A percentile compares a stretch with the other conserved stretches of the same genome.
Conservation (phyloP, 2,888 invertebrate genomes). For the Meteorus colon region DNA sequence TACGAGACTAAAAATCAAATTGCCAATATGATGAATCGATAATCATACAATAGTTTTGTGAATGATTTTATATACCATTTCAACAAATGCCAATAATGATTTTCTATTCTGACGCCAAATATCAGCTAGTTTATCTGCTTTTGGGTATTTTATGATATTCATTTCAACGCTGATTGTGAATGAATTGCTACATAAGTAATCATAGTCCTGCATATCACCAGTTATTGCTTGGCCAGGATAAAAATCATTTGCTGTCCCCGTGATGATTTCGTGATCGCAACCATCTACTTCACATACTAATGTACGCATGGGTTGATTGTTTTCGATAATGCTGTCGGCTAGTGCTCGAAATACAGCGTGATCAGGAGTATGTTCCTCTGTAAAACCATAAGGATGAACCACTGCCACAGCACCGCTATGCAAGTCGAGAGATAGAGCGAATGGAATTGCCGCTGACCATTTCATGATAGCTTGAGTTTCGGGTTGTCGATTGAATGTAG, state of each 20-base stretch:
- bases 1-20: conserved; percentile 80
- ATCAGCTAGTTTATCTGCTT: conserved; percentile 79
- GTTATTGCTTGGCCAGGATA: conserved; percentile 71
- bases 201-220: conserved; percentile 99
- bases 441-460: conserved; percentile 89
- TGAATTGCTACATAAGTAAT: conserved; percentile 92
- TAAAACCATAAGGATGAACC: conserved; percentile 55
- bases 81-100: conserved; percentile 87
- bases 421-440: conserved; percentile 94
- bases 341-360: too few relatives aligned
- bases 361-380: too few relatives aligned
- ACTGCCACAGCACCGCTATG: conserved; percentile 99
- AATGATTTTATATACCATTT: conserved; percentile 75
- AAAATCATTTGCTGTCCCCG: too few relatives aligned
- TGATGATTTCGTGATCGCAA: too few relatives aligned
- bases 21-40: conserved; percentile 34
- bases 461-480: conserved; percentile 92
- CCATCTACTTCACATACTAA: too few relatives aligned
- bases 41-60: not conserved
- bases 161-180: conserved; percentile 96
- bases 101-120: conserved; percentile 94
- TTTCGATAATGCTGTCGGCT: too few relatives aligned
- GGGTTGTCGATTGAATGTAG: conserved; percentile 81
- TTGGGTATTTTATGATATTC: conserved; percentile 94
- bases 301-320: too few relatives aligned